Conservation (phyloP, 2,113 vertebrate species). For the Emydura subglobosa region DNA sequence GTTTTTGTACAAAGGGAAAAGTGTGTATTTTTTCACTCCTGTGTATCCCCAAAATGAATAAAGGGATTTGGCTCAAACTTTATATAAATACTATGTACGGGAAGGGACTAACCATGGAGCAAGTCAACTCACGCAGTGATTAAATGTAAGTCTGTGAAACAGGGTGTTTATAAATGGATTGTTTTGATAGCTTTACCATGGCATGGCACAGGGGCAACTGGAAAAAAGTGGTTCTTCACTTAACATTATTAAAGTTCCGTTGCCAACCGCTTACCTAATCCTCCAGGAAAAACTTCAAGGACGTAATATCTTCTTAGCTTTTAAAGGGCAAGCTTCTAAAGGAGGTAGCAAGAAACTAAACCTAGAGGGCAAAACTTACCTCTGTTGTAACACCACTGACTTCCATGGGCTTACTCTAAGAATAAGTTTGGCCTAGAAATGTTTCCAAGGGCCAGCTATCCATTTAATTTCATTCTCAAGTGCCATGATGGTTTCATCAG, state of each 20-base stretch:
- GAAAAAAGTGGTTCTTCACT: neutral
- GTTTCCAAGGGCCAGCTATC: constrained; percentile 40
- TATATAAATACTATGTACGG: neutral
- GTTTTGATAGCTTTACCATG: neutral
- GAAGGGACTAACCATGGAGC: neutral
- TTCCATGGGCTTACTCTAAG: neutral
- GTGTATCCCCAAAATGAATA: neutral
- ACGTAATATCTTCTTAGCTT: neutral
- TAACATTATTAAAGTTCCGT: constrained; percentile 25
- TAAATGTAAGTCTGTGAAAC: neutral
- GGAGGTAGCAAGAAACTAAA: constrained; percentile 32
- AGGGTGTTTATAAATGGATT: constrained; percentile 10
- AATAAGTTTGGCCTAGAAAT: neutral
- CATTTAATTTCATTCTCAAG: constrained; percentile 4
- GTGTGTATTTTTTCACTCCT: neutral
- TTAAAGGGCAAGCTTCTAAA: constrained; percentile 41
- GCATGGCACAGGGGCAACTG: neutral
- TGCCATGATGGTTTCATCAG: neutral
- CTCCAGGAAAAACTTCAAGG: constrained; percentile 21
- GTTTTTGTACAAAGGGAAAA: neutral
- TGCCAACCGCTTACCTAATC: constrained; percentile 52
- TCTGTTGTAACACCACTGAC: neutral
- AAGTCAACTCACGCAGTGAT: neutral
- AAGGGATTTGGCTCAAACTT: neutral
- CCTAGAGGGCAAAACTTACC: accelerated